A percentile compares a stretch with the other conserved stretches of the same genome.
Conservation (phyloP, 2,113 vertebrate genomes). For the Crotophaga sulcirostris region DNA sequence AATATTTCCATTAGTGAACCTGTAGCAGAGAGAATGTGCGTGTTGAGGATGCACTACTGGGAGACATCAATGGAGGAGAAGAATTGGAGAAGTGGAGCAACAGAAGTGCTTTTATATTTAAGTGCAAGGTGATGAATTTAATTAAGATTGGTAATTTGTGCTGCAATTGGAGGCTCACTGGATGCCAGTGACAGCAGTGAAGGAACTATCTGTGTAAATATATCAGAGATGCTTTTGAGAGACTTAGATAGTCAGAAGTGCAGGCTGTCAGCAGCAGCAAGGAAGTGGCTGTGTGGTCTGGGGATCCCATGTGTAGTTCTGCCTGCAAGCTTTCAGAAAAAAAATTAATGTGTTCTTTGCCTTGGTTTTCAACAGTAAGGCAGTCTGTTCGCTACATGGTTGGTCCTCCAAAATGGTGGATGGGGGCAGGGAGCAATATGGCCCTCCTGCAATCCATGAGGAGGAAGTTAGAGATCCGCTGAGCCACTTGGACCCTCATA, state of each 20-base stretch:
- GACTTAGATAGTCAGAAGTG: background rate
- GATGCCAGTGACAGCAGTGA: background rate
- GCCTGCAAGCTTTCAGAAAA: background rate
- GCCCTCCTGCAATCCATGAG: too few relatives aligned
- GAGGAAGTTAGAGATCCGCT: too few relatives aligned
- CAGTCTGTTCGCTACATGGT: too few relatives aligned
- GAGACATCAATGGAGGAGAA: background rate
- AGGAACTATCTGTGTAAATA: background rate
- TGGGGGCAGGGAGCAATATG: too few relatives aligned
- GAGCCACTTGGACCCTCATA: too few relatives aligned
- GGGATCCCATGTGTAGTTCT: background rate
- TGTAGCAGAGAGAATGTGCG: background rate
- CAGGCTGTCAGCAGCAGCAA: background rate
- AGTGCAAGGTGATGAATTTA: background rate
- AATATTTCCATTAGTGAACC: background rate
- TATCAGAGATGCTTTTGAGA: background rate
- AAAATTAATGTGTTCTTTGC: too few relatives aligned
- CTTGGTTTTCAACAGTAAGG: too few relatives aligned
- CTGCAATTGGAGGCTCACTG: background rate
- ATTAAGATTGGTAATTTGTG: background rate
- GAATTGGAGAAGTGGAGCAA: background rate
- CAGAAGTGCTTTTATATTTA: background rate
- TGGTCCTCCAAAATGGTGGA: too few relatives aligned
- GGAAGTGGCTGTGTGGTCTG: rapidly evolving
- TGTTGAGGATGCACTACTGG: background rate